These are phyloP conservation scores for Chydorus sphaericus DNA, from an alignment of 2,888 invertebrate species.

Conservation along the genomic window DNA sequence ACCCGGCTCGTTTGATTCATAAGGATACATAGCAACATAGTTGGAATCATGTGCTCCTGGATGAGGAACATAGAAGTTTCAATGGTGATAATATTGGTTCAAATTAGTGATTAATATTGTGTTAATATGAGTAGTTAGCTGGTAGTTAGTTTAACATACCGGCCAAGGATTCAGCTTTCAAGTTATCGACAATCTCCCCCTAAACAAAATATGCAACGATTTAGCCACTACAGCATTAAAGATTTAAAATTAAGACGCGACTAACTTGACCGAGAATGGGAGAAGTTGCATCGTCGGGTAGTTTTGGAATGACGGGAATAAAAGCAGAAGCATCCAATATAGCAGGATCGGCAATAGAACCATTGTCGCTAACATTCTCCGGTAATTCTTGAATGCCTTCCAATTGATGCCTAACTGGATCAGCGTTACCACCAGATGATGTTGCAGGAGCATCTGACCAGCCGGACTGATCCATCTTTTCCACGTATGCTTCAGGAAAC, in stretches of 20 bases:
- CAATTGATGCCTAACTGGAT: slow-evolving; percentile 16
- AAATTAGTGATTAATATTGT: neutral
- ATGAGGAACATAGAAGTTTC: neutral
- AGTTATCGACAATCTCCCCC: slow-evolving; percentile 28
- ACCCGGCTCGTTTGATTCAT: slow-evolving; percentile 72
- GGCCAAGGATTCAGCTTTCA: slow-evolving; percentile 39
- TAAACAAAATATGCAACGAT: slow-evolving; percentile 12
- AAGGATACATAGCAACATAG: slow-evolving; percentile 79
- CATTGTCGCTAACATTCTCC: slow-evolving; percentile 39
- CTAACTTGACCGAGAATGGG: slow-evolving; percentile 25
- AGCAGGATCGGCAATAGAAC: slow-evolving; percentile 28
- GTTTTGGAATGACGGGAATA: slow-evolving; percentile 20
- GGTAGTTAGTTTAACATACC: slow-evolving; percentile 34
- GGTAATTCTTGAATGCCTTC: slow-evolving; percentile 59
- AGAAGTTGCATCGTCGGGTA: slow-evolving; percentile 20
- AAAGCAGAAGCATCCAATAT: slow-evolving; percentile 21
- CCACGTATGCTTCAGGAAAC: slow-evolving; percentile 94
- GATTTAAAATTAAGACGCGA: neutral
- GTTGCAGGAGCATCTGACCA: neutral
- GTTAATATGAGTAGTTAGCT: neutral
- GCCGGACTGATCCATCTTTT: slow-evolving; percentile 40
- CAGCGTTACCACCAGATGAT: slow-evolving; percentile 25
- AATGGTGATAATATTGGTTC: neutral
- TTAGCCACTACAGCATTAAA: neutral
- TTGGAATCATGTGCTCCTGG: slow-evolving; percentile 37